phyloP scores from a whole-genome alignment of 2,888 invertebrate species.

The Caenorhabditis sp. region DNA sequence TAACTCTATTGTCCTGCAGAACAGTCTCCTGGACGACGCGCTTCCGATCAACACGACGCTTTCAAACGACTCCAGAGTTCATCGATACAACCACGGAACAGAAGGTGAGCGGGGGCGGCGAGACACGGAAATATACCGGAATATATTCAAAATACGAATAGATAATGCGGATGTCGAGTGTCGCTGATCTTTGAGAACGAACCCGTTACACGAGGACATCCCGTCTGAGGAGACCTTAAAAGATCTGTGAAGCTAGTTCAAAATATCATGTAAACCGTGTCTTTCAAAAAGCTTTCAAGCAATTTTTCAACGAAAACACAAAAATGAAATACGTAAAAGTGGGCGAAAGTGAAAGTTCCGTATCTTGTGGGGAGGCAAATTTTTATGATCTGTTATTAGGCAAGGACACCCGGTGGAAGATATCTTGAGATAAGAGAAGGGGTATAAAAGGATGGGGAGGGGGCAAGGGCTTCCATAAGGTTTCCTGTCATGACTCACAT shows the following conservation, averaged over 20 bases:
- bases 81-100: slow-evolving; percentile 27
- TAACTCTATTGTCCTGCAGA: slow-evolving; percentile 12
- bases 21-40: slow-evolving; percentile 27
- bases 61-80: slow-evolving; percentile 6
- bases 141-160: slow-evolving; percentile 1
- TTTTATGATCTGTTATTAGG: slow-evolving; percentile 12
- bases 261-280: slow-evolving; percentile 45
- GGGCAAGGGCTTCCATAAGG: neutral
- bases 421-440: slow-evolving; percentile 26
- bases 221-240: no score
- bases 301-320: neutral
- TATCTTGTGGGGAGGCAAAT: slow-evolving; percentile 9
- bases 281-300: no score
- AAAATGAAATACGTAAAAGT: slow-evolving; percentile 5
- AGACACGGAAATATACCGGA: neutral
- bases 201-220: no score
- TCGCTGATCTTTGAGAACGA: slow-evolving; percentile 21
- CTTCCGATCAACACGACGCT: slow-evolving; percentile 25
- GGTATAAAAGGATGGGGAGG: slow-evolving; percentile 24
- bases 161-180: slow-evolving; percentile 27
- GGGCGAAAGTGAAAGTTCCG: slow-evolving; percentile 17
- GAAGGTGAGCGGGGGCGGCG: slow-evolving; percentile 15
- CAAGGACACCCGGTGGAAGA: slow-evolving; percentile 5
- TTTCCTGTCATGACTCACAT: slow-evolving; percentile 28
- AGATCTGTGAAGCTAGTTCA: slow-evolving; percentile 12